Conservation (phyloP, 2,113 vertebrate genomes). For the Bos indicus region DNA sequence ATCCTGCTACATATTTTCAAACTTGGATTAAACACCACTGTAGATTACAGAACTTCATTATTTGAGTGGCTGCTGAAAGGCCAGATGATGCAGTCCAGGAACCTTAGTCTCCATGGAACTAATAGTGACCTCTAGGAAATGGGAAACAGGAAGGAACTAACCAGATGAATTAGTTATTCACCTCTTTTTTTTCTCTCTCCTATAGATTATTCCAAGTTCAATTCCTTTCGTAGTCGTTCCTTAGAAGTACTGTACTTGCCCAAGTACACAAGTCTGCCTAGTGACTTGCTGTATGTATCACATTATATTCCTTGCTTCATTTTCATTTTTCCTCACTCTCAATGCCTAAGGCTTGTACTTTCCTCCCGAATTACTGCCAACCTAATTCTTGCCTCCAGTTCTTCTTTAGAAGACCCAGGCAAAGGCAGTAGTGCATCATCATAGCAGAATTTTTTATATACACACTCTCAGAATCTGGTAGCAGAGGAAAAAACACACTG, state of each 20-base stretch:
- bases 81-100: not conserved
- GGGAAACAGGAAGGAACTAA: not conserved
- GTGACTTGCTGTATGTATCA: not conserved
- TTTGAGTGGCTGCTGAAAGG: not conserved
- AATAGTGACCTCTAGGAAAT: not conserved
- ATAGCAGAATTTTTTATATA: not conserved
- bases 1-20: not conserved
- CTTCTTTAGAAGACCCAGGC: not conserved
- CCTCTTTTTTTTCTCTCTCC: not conserved
- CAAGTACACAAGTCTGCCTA: not conserved
- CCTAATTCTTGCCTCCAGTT: not conserved
- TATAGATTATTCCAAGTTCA: not conserved
- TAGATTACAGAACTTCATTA: not conserved
- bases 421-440: not conserved
- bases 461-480: not conserved
- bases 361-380: not conserved
- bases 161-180: not conserved
- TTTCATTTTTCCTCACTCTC: not conserved
- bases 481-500: not conserved
- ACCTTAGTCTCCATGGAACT: not conserved
- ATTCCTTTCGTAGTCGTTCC: not conserved
- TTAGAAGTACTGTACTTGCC: not conserved
- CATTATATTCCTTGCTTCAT: not conserved
- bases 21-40: not conserved
- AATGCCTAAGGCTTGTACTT: not conserved